Evolutionary conservation across 1,140 invertebrate species (phyloP), one percentile per base, ranked within the genome.

Genomic region (Drosophila bifasciata): DNA sequence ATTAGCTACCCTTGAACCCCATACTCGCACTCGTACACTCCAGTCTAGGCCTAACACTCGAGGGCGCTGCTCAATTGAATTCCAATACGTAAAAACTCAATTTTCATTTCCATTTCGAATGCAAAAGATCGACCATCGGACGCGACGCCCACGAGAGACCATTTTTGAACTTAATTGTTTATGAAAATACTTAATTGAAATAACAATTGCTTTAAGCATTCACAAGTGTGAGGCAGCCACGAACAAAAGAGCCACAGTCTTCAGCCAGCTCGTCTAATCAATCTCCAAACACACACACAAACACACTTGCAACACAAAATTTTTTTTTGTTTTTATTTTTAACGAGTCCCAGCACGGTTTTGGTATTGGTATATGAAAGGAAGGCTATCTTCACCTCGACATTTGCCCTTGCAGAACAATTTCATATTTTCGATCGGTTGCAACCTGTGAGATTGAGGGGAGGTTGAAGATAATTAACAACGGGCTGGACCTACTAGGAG

Each of bases 101-200:
- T 78, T 77, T 68, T 28, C 41, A 72, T 73, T 63, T 43, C 15
- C 39, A 55, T 49, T 70, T 62, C 44, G 40, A 74, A 76, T 50
- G 60, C 77, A 80, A 80, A 79, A 28, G 28, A 28, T 28, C 62
- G 68, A 76, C 78, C 63, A 73, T 76, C 76, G 59, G 83, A 85
- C 32, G 50, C 28, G 43, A 28, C 43, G 62, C 43, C 53, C 46
- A 64, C 16, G 53, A 64, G 49, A 56, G 49, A 53, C 40, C 77
- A 62, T 55, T 60, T 70, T 79, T 60, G 64, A 70, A 66, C 74
- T 81, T 88, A 85, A 85, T 88, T 85, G 81, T 56, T 88, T 70
- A 85, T 74, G 62, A 86, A 81, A 85, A 88, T 88, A 88, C 77
- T 88, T 70, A 69, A 88, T 85, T 74, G 77, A 88, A 85, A 85